Evolutionary conservation across 2,797 vertebrate species (phyloP), one percentile per base, ranked within the genome.

Genomic region (Sternarchorhynchus goeldii): DNA sequence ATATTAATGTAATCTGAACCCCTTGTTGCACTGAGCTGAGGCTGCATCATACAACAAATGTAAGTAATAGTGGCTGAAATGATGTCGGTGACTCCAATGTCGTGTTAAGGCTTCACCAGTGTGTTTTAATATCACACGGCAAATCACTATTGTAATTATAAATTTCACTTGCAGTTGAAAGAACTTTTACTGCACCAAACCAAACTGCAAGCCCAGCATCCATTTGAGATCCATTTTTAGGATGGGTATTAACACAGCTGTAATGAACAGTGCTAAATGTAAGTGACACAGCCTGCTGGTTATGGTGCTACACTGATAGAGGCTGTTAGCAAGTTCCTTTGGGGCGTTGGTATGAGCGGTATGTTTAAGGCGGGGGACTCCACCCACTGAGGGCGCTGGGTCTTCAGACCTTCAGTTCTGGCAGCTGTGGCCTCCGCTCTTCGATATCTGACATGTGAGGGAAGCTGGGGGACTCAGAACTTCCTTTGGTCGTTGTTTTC

Each of bases 401-500:
- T 12, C 45, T 50, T 10, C 45, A 53, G 66, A 68, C 16, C 53
- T 53, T 25, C 32, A 56, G 68, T 25, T 8, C 18, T 5, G 50
- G 53, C 67, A 55, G 67, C 29, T 21, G 45, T 17, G 16, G 29
- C 45, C 55, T 70, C 67, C 39, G 39, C 39, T 41, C 39, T 50
- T 69, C 16, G 39, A 64, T 63, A 71, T 71, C 67, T 56, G 68
- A 57, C 60, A 21, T 32, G 18, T 10, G 18, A 64, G 17, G 45
- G 66, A 65, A 64, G 18, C 31, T 50, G 20, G 68, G 6, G 16
- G 68, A 57, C 56, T 34, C 50, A 31, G 18, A 34, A 59, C 62
- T 67, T 73, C 77, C 77, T 67, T 72, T 45, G 17, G 69, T 65
- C 53, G 25, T 21, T n/a, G 59, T 73, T 79, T 79, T 79, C 77